phyloP scores from a whole-genome alignment of 2,888 invertebrate species.

The Tridacna gigas region DNA sequence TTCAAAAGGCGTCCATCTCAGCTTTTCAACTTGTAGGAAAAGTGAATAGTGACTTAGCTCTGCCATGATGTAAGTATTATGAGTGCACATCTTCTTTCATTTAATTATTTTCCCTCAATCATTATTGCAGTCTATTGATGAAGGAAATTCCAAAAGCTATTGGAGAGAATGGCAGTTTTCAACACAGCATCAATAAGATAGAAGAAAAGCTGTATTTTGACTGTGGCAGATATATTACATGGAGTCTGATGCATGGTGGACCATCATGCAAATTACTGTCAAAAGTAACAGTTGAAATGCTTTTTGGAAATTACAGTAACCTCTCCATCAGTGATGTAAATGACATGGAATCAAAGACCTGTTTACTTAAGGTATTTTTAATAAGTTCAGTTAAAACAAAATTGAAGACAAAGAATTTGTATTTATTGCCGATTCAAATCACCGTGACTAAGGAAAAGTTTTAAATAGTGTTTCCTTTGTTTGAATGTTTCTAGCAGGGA shows the following conservation, averaged over 20 bases:
- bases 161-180: neutral
- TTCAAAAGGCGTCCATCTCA: too few relatives aligned
- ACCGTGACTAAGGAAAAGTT: neutral
- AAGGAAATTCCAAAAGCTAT: neutral
- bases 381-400: too few relatives aligned
- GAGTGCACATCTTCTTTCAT: too few relatives aligned
- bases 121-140: slow-evolving; percentile 18
- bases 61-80: too few relatives aligned
- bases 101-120: too few relatives aligned
- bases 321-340: neutral
- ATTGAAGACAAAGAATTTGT: too few relatives aligned
- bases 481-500: too few relatives aligned
- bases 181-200: neutral
- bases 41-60: too few relatives aligned
- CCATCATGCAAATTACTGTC: neutral
- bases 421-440: neutral
- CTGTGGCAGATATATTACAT: neutral
- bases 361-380: neutral
- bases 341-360: slow-evolving; percentile 1
- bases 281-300: neutral
- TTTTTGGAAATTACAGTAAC: neutral
- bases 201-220: neutral
- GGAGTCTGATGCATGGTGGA: slow-evolving; percentile 8
- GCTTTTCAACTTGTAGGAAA: too few relatives aligned
- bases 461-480: too few relatives aligned